Evolutionary conservation across 2,797 vertebrate genomes (phyloP), one percentile per base, ranked within the genome.

Genomic region (Sparus aurata): DNA sequence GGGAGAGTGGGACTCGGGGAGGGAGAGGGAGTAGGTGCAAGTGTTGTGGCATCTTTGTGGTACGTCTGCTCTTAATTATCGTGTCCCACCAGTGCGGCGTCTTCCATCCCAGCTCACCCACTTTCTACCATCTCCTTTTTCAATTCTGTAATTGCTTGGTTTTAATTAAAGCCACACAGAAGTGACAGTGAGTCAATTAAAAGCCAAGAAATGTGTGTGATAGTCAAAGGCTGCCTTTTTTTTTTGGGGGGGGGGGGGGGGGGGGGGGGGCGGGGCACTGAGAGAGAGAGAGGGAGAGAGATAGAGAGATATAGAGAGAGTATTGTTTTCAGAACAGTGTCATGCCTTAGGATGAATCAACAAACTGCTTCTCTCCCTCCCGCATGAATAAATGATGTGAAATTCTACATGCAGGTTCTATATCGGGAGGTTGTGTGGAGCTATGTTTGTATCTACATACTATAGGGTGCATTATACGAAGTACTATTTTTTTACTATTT

Each of bases 101-200:
- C 76, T 85, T 71, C 64, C 85, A 85, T 88, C 74, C 86, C 80
- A 46, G 79, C 86, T 93, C 87, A 76, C 85, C 84, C 83, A 88
- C 75, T 81, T 93, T 77, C 76, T 79, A 87, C 84, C 86, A 82
- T 88, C 87, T 91, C 74, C 75, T 92, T 94, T 38, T 95, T 92
- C 87, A 89, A 92, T 95, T 93, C 95, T 92, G 83, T 92, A 95
- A 95, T 93, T 91, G 92, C 91, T 84, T 89, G 82, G 86, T 94
- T 95, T 95, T 95, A 95, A 96, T 95, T 95, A 95, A 95, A 94
- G 86, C 92, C 86, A 83, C 87, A 87, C 82, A 88, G 87, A 90
- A 80, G 86, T 91, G 89, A 91, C 91, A 92, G 82, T 45, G 67
- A 88, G 90, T 90, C 91, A 92, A 93, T 94, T 91, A 94, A 91